Percentiles rank a stretch among this genome's conserved stretches.
Evolutionary conservation across 2,113 vertebrate species (phyloP).

Genomic region (Machaerirhynchus nigripectus): DNA sequence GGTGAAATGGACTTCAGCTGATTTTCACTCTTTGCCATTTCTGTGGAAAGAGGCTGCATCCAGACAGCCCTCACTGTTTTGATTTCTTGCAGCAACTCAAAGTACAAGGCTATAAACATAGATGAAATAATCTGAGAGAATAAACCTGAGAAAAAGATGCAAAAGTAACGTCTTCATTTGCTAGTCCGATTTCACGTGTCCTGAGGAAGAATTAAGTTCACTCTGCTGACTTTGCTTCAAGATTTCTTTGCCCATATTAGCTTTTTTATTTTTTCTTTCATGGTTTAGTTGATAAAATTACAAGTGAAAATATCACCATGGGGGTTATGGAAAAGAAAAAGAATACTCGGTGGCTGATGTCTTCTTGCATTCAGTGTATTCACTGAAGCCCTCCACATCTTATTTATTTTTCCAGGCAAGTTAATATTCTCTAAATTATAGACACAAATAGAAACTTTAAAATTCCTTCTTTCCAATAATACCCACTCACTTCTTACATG

Average conservation of each 20-base stretch:
- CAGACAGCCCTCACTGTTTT: background rate
- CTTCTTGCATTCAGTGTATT: background rate
- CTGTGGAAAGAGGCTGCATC: background rate
- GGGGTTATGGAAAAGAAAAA: background rate
- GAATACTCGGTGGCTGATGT: background rate
- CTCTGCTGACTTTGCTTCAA: background rate
- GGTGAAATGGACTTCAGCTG: background rate
- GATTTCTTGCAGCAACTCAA: accelerated
- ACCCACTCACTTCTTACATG: constrained; percentile 30
- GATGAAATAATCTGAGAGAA: background rate
- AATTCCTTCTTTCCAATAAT: constrained; percentile 54
- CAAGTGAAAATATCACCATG: background rate
- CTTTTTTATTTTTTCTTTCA: background rate
- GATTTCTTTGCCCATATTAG: background rate
- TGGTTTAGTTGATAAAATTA: background rate
- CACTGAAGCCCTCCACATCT: background rate
- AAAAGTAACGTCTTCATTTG: background rate
- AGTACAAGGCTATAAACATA: background rate
- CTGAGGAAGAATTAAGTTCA: background rate
- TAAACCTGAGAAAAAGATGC: background rate
- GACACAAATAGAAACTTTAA: constrained; percentile 13
- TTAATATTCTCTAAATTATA: constrained; percentile 44
- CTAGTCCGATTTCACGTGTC: background rate
- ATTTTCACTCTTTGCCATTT: background rate
- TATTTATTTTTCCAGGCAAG: constrained; percentile 40